These are phyloP conservation scores for Anhinga rufa DNA, from an alignment of 2,113 vertebrate species.

Conservation along the genomic window DNA sequence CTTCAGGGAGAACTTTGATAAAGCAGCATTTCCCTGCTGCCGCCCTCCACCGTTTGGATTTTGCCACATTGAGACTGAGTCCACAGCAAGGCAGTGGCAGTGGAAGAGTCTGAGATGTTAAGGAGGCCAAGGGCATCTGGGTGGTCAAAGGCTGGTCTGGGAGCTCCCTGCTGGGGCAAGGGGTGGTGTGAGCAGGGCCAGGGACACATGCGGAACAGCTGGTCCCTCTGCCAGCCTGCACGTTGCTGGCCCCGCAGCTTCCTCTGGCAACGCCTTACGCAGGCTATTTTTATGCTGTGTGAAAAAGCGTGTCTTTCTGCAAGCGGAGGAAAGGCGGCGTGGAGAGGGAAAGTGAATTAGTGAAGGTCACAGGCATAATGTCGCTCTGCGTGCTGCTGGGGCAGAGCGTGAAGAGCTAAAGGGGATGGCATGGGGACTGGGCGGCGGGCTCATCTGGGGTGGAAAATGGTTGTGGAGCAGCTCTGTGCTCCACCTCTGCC, in stretches of 20 bases:
- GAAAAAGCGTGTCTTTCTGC: constrained; percentile 22
- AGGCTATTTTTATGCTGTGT: constrained; percentile 43
- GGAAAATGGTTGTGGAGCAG: background rate
- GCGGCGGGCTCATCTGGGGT: background rate
- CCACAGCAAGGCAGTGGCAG: background rate
- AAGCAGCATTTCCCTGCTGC: background rate
- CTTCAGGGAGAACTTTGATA: background rate
- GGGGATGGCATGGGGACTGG: background rate
- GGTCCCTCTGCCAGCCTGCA: background rate
- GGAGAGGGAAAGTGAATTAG: constrained; percentile 39
- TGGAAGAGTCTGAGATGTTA: background rate
- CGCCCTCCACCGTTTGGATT: background rate
- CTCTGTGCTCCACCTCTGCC: background rate
- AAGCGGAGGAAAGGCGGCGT: background rate
- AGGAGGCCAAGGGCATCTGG: background rate
- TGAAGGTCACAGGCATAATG: constrained; percentile 39
- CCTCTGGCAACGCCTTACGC: constrained; percentile 24
- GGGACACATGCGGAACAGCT: background rate
- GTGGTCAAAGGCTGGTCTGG: background rate
- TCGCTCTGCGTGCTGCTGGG: background rate
- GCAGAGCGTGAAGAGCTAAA: background rate
- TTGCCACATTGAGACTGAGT: background rate
- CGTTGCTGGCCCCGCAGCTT: background rate
- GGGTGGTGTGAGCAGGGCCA: background rate
- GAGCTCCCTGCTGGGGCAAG: background rate